phyloP scores from a whole-genome alignment of 2,113 vertebrate species.

The Poecile atricapillus region DNA sequence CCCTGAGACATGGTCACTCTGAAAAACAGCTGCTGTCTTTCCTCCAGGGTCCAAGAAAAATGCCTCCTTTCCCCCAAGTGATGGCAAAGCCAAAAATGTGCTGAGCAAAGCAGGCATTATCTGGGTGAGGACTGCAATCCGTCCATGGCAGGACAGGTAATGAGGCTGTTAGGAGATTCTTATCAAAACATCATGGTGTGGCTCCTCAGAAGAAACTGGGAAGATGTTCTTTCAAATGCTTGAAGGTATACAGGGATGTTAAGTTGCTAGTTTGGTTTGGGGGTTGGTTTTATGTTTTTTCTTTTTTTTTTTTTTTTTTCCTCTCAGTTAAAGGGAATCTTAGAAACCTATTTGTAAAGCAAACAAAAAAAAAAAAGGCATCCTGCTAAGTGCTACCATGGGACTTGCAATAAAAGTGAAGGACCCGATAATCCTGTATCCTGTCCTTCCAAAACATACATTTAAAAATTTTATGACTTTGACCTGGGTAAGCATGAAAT shows the following conservation, averaged over 20 bases:
- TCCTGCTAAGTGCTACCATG: neutral
- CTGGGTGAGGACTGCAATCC: neutral
- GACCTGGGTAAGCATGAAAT: neutral
- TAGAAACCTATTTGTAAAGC: neutral
- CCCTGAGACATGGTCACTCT: rapidly evolving
- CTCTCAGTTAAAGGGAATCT: neutral
- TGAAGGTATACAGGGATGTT: neutral
- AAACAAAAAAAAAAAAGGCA: neutral
- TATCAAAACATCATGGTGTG: neutral
- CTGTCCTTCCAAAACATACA: neutral
- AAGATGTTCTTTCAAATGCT: neutral
- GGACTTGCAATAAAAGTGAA: neutral
- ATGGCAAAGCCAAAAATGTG: neutral
- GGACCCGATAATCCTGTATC: neutral
- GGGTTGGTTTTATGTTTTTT: neutral
- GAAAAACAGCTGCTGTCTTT: neutral
- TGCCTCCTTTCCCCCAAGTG: neutral
- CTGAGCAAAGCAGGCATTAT: neutral
- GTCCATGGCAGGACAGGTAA: neutral
- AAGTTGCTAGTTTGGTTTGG: neutral
- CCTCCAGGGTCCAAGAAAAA: neutral
- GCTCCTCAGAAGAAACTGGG: neutral
- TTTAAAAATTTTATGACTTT: neutral
- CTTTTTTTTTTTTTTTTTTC: no score
- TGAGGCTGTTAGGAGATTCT: neutral